A percentile compares a stretch with the other conserved stretches of the same genome.
Evolutionary conservation across 1,140 invertebrate species (phyloP).

Genomic region (Choristoneura fumiferana): DNA sequence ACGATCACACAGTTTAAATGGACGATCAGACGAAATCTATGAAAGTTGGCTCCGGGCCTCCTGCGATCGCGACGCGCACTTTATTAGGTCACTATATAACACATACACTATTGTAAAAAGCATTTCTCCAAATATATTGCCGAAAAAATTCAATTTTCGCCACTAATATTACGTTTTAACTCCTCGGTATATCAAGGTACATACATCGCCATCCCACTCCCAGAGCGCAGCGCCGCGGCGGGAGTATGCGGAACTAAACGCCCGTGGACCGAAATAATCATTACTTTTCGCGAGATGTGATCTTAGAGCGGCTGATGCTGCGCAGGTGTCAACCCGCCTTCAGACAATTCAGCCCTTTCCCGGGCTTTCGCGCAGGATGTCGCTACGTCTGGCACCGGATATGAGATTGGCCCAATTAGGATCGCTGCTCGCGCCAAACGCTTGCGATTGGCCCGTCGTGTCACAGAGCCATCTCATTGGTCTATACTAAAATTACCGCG

Average conservation of each 20-base stretch:
- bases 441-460: conserved; percentile 42
- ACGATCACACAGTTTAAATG: conserved; percentile 25
- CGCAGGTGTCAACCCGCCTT: conserved; percentile 58
- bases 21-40: conserved; percentile 22
- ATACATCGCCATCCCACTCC: conserved; percentile 53
- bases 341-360: conserved; percentile 62
- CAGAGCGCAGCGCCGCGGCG: conserved; percentile 59
- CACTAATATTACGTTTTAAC: conserved; percentile 70
- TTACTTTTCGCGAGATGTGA: conserved; percentile 76
- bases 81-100: conserved; percentile 3
- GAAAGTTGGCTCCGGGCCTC: background rate
- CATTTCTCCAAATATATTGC: conserved; percentile 41
- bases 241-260: conserved; percentile 66
- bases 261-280: conserved; percentile 74
- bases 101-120: conserved; percentile 17
- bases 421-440: conserved; percentile 46
- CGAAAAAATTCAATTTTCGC: conserved; percentile 63
- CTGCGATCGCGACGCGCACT: background rate
- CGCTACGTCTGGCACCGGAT: conserved; percentile 53
- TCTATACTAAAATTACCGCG: conserved; percentile 43
- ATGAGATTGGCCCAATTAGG: conserved; percentile 58
- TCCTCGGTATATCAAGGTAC: conserved; percentile 57
- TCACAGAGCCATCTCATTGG: conserved; percentile 36
- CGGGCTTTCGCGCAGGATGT: conserved; percentile 74
- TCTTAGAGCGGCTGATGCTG: conserved; percentile 68